A percentile compares a stretch with the other conserved stretches of the same genome.
Evolutionary conservation across 2,797 vertebrate genomes (phyloP).

Genomic region (Rhodeus uyekii): DNA sequence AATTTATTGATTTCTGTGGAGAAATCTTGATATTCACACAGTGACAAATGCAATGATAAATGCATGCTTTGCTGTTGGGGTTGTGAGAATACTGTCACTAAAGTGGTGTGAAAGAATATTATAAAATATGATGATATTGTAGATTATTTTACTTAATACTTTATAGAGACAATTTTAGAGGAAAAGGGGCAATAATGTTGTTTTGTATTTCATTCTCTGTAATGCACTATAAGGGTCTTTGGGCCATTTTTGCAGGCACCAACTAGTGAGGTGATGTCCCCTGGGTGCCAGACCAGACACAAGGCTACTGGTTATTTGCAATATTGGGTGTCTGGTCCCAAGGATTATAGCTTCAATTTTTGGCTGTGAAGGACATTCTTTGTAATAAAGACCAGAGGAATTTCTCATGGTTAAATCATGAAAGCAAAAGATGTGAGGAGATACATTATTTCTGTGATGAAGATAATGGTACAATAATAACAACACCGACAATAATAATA

Average conservation of each 20-base stretch:
- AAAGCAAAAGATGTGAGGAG: not conserved
- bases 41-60: not conserved
- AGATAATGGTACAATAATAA: too few relatives aligned
- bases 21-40: not conserved
- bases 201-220: not conserved
- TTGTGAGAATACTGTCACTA: not conserved
- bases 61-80: not conserved
- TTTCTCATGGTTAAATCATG: not conserved
- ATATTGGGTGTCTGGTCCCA: conserved; percentile 37
- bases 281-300: conserved; percentile 54
- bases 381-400: not conserved
- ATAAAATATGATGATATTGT: not conserved
- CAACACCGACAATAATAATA: too few relatives aligned
- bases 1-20: not conserved
- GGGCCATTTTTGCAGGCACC: conserved; percentile 56
- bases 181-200: not conserved
- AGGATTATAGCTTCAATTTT: not conserved
- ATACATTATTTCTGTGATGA: not conserved
- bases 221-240: conserved; percentile 54
- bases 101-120: not conserved
- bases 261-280: conserved; percentile 50
- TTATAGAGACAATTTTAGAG: not conserved
- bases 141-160: not conserved
- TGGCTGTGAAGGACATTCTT: not conserved
- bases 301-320: conserved; percentile 40